Conservation (phyloP, 2,797 vertebrate species). For the Anguilla pacifica region DNA sequence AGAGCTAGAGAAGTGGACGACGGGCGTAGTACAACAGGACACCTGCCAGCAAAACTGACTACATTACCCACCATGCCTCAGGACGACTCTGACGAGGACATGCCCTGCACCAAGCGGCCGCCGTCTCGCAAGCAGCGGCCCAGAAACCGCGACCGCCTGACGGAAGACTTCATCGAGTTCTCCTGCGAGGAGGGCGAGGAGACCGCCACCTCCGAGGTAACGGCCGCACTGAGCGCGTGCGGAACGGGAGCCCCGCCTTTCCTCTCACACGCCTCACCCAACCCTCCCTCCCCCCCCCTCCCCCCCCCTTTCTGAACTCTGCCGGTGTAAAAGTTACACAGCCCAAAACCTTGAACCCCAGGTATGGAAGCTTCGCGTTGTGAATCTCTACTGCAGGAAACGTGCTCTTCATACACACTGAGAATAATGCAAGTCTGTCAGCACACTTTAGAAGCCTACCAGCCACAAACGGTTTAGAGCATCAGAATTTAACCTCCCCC, state of each 20-base stretch:
- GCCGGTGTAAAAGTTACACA: neutral
- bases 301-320: neutral
- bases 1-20: neutral
- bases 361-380: too few species aligned
- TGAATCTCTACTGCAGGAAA: too few species aligned
- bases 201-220: slow-evolving; percentile 75
- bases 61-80: slow-evolving; percentile 45
- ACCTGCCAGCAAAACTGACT: neutral
- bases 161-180: slow-evolving; percentile 71
- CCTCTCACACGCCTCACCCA: neutral
- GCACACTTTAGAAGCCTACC: too few species aligned
- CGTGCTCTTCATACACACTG: neutral
- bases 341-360: neutral
- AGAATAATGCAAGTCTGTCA: neutral
- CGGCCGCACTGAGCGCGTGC: neutral
- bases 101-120: slow-evolving; percentile 60
- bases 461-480: too few species aligned
- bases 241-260: neutral
- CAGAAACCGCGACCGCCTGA: slow-evolving; percentile 56
- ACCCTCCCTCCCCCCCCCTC: too few species aligned
- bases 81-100: slow-evolving; percentile 84
- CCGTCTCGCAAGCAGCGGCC: slow-evolving; percentile 56
- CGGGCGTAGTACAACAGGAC: neutral
- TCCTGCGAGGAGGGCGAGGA: slow-evolving; percentile 89
- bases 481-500: too few species aligned